These are phyloP conservation scores for Seriola rivoliana DNA, from an alignment of 2,113 vertebrate species.

Conservation along the genomic window DNA sequence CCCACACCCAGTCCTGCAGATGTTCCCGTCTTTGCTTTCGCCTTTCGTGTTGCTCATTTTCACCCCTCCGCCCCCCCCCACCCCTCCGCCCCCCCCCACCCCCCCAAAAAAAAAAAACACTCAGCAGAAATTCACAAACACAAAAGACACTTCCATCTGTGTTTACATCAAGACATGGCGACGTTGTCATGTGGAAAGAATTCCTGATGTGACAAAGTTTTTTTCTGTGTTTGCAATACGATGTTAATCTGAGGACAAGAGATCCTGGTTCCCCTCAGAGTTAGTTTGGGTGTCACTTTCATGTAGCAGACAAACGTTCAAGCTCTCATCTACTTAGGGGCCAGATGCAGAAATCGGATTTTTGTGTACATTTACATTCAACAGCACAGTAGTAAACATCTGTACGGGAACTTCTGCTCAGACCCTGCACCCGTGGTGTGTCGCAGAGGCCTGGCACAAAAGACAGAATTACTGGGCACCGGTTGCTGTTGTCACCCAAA, in stretches of 20 bases:
- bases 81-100: too few species aligned
- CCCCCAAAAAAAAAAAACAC: conserved; percentile 1
- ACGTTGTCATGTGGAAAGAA: background rate
- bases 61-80: background rate
- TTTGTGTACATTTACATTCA: conserved; percentile 9
- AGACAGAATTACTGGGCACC: background rate
- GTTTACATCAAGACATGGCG: conserved; percentile 13
- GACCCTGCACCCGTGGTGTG: background rate
- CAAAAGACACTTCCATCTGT: background rate
- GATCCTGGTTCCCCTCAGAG: background rate
- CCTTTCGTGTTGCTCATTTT: conserved; percentile 56
- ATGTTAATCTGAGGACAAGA: background rate
- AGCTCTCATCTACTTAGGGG: background rate
- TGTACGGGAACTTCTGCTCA: background rate
- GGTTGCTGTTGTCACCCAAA: conserved; percentile 55
- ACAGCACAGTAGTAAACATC: conserved; percentile 17
- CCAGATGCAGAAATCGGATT: conserved; percentile 17
- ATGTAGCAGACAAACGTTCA: background rate
- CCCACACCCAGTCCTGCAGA: conserved; percentile 84
- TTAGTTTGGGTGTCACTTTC: background rate
- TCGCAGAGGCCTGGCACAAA: conserved; percentile 28
- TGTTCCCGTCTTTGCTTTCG: conserved; percentile 69
- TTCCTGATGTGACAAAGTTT: background rate
- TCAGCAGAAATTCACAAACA: background rate
- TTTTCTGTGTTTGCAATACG: background rate